These are phyloP conservation scores for Sebastes matsubarae DNA, from an alignment of 2,797 vertebrate species.

Conservation along the genomic window DNA sequence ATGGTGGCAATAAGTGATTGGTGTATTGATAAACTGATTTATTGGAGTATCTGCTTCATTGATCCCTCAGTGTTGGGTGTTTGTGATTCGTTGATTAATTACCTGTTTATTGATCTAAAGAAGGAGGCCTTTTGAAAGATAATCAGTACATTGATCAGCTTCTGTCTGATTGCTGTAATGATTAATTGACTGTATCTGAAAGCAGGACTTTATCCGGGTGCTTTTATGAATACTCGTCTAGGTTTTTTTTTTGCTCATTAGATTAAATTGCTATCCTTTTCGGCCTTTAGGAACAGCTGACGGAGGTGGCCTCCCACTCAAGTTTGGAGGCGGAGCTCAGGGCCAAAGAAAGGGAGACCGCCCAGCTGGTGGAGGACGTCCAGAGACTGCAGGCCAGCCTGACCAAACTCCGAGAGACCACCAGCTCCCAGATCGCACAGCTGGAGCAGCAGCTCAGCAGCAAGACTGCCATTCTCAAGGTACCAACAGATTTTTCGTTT, in stretches of 20 bases:
- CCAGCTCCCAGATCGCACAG: slow-evolving; percentile 92
- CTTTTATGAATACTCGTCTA: not conserved
- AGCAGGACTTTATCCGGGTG: not conserved
- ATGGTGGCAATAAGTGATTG: slow-evolving; percentile 4
- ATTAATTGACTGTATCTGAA: not conserved
- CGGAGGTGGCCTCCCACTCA: slow-evolving; percentile 88
- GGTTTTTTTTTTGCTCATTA: not conserved
- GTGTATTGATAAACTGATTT: slow-evolving; percentile 45
- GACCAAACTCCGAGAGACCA: slow-evolving; percentile 94
- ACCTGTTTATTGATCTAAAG: slow-evolving; percentile 18
- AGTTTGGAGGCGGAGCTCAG: slow-evolving; percentile 95
- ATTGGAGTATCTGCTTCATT: slow-evolving; percentile 17
- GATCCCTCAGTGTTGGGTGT: not conserved
- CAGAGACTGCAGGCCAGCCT: slow-evolving; percentile 98
- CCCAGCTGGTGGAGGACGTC: slow-evolving; percentile 96
- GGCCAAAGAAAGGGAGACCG: slow-evolving; percentile 95
- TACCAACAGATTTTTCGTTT: slow-evolving; percentile 52
- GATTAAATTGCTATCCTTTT: not conserved
- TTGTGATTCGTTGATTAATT: slow-evolving; percentile 24
- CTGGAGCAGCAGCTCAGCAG: slow-evolving; percentile 95
- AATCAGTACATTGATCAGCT: not conserved
- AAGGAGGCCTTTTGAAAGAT: not conserved
- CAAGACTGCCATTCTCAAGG: slow-evolving; percentile 93
- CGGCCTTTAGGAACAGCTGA: slow-evolving; percentile 85
- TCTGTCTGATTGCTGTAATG: not conserved